Base-by-base conservation (phyloP, 2,797 vertebrate species). In the Rhinophrynus dorsalis region DNA sequence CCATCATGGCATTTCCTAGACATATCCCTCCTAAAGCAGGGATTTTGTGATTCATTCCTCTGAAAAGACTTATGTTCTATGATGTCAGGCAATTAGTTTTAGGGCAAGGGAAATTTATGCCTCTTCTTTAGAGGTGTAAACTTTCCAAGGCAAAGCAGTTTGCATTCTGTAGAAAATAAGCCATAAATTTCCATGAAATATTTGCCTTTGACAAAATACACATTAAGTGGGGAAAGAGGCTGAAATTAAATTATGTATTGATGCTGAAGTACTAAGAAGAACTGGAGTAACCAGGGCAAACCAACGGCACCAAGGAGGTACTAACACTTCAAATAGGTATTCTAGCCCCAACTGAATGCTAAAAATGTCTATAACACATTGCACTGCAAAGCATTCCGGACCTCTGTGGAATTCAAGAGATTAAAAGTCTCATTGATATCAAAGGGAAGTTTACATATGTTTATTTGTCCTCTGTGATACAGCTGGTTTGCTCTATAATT, bases 41-140 rank as follows among this genome's bases (percentile, higher is more conserved):
- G 47, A 54, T 38, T 55, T 52, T 45, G 21, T 63, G 50, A 62
- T 55, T 18, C 15, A 70, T 61, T 55, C 21, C 15, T 35, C 30
- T 11, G 48, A 21, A 54, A 37, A 54, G 45, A 55, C 37, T 44
- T 62, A 54, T 56, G 48, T 55, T 56, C 35, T 62, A 44, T 69
- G 54, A 62, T 70, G 67, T 70, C 67, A 62, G 58, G 58, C 40
- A 70, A 70, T 70, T 70, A 70, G 57, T 70, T 70, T 58, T 70
- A 42, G 58, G 67, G 58, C 38, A 45, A 40, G 21, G 15, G 51
- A 20, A 62, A 70, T 54, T 55, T 54, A 70, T 70, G 50, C 38
- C 67, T 70, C 15, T 20, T 37, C 61, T 38, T 55, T 54, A 55
- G 47, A 70, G 58, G 58, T 70, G 67, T 70, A 62, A 70, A 70